Percentiles rank a stretch among this genome's conserved stretches.
phyloP scores from a whole-genome alignment of 2,113 vertebrate species.

The Microtus pennsylvanicus region DNA sequence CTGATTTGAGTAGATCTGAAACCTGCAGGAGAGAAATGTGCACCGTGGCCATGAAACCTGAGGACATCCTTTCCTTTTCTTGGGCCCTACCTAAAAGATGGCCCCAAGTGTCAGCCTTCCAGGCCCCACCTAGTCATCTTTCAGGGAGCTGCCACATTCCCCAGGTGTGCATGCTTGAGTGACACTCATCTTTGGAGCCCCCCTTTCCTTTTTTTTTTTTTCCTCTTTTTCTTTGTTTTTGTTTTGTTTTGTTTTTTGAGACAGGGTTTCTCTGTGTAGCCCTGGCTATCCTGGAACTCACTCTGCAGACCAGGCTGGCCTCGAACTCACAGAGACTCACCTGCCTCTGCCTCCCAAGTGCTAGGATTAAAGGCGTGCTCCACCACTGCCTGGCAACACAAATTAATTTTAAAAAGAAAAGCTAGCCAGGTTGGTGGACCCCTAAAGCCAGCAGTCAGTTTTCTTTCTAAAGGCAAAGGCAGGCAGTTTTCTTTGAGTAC shows the following conservation, averaged over 20 bases:
- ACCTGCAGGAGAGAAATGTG: conserved; percentile 85
- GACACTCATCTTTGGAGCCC: not conserved
- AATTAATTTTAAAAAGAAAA: not conserved
- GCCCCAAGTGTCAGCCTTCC: not conserved
- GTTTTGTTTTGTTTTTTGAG: too few relatives aligned
- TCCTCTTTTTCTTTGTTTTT: too few relatives aligned
- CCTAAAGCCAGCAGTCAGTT: not conserved
- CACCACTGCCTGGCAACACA: too few relatives aligned
- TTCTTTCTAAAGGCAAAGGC: not conserved
- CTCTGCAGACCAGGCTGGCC: too few relatives aligned
- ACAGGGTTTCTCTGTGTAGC: too few relatives aligned
- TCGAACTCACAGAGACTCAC: too few relatives aligned
- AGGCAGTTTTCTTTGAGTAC: not conserved
- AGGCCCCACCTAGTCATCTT: not conserved
- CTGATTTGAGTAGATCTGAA: conserved; percentile 96
- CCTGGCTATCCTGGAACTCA: too few relatives aligned
- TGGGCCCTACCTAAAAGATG: not conserved
- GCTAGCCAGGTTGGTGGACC: not conserved
- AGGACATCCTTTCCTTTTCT: fast-evolving
- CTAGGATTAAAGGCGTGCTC: too few relatives aligned
- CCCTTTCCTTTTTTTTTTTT: too few relatives aligned
- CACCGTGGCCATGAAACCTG: not conserved
- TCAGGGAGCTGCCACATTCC: not conserved
- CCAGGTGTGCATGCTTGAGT: not conserved
- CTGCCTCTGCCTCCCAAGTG: too few relatives aligned